Base-by-base conservation (phyloP, 1,140 invertebrate species). In the Agrypnia vestita region DNA sequence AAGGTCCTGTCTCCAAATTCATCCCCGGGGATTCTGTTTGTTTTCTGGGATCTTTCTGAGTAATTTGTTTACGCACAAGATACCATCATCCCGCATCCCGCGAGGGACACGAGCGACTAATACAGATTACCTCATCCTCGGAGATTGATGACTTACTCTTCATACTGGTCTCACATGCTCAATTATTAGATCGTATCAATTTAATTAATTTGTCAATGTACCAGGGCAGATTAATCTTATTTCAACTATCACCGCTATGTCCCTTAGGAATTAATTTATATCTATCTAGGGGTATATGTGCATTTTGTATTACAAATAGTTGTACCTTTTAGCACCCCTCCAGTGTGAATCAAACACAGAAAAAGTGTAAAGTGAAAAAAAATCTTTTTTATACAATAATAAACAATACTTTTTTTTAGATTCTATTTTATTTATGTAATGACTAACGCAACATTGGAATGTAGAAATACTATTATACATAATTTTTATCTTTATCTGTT, bases 51-150 rank as follows among this genome's bases (percentile, higher is more conserved):
- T 69, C 75, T 62, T 4, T n/a, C 44, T 56, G 69, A 79, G 78
- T 79, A 79, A 79, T 79, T 79, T 79, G 78, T 79, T 79, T 79
- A 79, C 61, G 56, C 13, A 44, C 53, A 17, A 56, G 53, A 74
- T 74, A 74, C 72, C 78, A 79, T 79, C 71, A 15, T 51, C 67
- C 67, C 46, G 25, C 13, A 46, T 71, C 72, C 72, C 72, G n/a
- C 69, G 43, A 47, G 64, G 21, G 19, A 21, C 15, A 35, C 25
- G 25, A 9, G 19, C 46, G 46, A 67, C 75, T 64, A 44, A 17
- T 9, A 77, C 75, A 61, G 75, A 77, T 64, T 64, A 47, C 75
- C 47, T 47, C 75, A 46, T 77, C 47, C 75, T 25, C 19, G 19
- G 15, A 19, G 35, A 44, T 15, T 75, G 59, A 75, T 75, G 43